These are phyloP conservation scores for Hycleus cichorii DNA, from an alignment of 1,140 invertebrate species.

Conservation along the genomic window DNA sequence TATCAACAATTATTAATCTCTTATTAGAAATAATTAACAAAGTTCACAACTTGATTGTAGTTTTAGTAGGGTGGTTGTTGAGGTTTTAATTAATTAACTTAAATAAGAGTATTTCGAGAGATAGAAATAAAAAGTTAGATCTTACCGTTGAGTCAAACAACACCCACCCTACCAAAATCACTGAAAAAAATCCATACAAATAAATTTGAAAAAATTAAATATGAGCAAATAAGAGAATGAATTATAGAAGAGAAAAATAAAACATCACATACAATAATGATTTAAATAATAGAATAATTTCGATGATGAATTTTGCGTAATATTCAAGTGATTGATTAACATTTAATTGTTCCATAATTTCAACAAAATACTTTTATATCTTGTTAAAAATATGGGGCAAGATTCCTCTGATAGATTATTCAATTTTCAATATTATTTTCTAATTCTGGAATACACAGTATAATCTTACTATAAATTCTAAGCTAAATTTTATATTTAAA, in stretches of 20 bases:
- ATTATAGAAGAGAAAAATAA: constrained; percentile 1
- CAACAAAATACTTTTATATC: constrained; percentile 1
- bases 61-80: constrained; percentile 33
- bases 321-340: not conserved
- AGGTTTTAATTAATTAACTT: not conserved
- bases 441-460: constrained; percentile 14
- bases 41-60: constrained; percentile 2
- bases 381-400: constrained; percentile 11
- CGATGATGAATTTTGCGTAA: not conserved
- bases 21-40: not conserved
- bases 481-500: constrained; percentile 1
- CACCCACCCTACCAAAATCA: constrained; percentile 41
- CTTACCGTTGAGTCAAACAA: constrained; percentile 20
- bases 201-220: constrained; percentile 19
- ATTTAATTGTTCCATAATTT: not conserved
- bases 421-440: constrained; percentile 1
- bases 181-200: constrained; percentile 24
- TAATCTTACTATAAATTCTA: constrained; percentile 13
- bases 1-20: no score
- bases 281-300: no score
- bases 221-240: constrained; percentile 14
- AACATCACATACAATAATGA: no score
- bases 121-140: constrained; percentile 6
- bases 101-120: not conserved
- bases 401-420: no score